Evolutionary conservation across 2,888 invertebrate genomes (phyloP), one percentile per base, ranked within the genome.

Genomic region (Argynnis bischoffii): DNA sequence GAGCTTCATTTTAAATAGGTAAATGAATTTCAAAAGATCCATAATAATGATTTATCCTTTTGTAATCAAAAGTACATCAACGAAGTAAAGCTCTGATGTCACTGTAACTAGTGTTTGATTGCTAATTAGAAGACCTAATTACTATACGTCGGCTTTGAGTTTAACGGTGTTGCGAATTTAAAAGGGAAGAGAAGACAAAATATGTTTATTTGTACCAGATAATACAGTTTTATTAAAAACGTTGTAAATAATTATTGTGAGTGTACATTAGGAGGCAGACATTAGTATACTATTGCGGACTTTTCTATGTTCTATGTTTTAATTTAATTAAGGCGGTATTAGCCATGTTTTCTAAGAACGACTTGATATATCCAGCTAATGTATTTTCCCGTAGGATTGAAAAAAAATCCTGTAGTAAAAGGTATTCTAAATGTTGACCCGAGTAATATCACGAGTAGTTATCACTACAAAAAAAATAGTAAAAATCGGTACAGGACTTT

Each of bases 71-170:
- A 60, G 13, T 60, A 31, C 60, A 16, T 50, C 18, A 18, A 35
- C 51, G 8, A 35, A 15, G 4, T 14, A 50, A 14, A 47, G 35
- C 18, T 13, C 48, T 51, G 35, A 41, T 41, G 51, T 15, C 31
- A 56, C 56, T 16, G 41, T 26, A 35, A 61, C 31, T 51, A 26
- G 57, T 13, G 21, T 48, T 57, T 64, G 55, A 66, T 64, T 64
- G 47, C 71, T 69, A 71, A 69, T 71, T 69, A 71, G 65, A 41
- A 31, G n/a, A n/a, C 61, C 57, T 69, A 63, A 71, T 71, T 71
- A 71, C 57, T 56, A 47, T 51, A 18, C 11, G 35, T 41, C 35
- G n/a, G 53, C 21, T 51, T 65, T 47, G 46, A 59, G 15, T 15
- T n/a, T 41, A 8, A 8, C 21, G 50, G 59, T 60, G 56, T 46